A percentile compares a stretch with the other conserved stretches of the same genome.
Conservation (phyloP, 2,888 invertebrate genomes). For the Andrena camellia region DNA sequence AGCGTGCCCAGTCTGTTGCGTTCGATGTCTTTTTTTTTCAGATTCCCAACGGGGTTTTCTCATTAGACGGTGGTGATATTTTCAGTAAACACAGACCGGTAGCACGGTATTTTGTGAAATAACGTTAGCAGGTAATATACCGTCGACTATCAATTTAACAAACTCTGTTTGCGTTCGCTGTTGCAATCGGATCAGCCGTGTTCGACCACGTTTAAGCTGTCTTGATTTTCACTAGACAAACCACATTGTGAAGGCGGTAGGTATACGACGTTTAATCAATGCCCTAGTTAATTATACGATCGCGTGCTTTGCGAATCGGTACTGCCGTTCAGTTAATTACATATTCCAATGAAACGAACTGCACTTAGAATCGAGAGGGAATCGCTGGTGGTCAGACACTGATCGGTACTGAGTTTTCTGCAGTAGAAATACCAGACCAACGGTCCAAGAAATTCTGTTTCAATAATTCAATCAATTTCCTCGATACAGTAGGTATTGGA, state of each 20-base stretch:
- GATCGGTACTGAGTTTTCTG: too few relatives aligned
- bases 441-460: too few relatives aligned
- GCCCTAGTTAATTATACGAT: neutral
- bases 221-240: neutral
- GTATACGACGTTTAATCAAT: conserved; percentile 11
- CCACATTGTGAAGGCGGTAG: neutral
- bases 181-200: neutral
- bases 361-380: too few relatives aligned
- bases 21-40: neutral
- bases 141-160: neutral
- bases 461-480: too few relatives aligned
- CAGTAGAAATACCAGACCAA: too few relatives aligned
- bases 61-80: neutral
- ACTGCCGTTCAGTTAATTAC: neutral
- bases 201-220: neutral
- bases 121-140: neutral
- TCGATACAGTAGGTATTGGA: too few relatives aligned
- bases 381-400: too few relatives aligned
- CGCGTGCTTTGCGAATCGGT: neutral
- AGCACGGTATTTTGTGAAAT: neutral
- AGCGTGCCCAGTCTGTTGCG: neutral
- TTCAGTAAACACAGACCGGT: neutral
- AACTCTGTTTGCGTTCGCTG: neutral
- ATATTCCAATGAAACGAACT: neutral
- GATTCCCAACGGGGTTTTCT: neutral